phyloP scores from a whole-genome alignment of 2,113 vertebrate genomes.

The Neogale vison region DNA sequence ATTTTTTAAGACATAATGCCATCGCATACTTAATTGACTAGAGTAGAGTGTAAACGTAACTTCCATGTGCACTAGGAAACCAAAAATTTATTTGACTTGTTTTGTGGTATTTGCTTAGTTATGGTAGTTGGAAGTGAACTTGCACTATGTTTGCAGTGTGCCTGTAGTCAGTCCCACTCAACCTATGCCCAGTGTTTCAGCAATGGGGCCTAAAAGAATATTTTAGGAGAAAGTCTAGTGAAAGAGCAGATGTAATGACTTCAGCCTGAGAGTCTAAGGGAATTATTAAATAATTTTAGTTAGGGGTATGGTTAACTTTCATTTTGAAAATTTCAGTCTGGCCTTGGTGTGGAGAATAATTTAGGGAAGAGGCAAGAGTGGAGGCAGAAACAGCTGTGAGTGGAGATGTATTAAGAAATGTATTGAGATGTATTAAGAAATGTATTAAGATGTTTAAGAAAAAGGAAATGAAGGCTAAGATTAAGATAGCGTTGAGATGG shows the following conservation, averaged over 20 bases:
- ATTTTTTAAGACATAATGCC: background rate
- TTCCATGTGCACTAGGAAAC: background rate
- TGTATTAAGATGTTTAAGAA: too few species aligned
- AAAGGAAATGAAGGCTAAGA: background rate
- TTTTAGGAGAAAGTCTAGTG: background rate
- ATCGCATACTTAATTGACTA: background rate
- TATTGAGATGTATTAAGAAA: too few species aligned
- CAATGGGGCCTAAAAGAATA: background rate
- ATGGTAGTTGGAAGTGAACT: background rate
- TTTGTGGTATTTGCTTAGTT: background rate
- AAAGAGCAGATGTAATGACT: background rate
- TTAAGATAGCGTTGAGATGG: background rate
- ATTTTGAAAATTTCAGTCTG: slow-evolving; percentile 5
- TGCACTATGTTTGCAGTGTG: background rate
- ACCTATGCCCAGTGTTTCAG: background rate
- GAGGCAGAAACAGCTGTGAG: background rate
- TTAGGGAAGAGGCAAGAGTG: background rate
- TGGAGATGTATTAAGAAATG: background rate
- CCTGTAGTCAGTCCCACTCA: background rate
- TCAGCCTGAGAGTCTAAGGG: background rate
- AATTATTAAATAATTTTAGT: slow-evolving; percentile 47
- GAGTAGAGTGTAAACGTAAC: background rate
- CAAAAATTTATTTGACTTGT: background rate
- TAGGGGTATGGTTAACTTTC: background rate
- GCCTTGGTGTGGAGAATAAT: background rate